Percentiles rank a stretch among this genome's conserved stretches.
These are phyloP conservation scores for Sinonovacula constricta DNA, from an alignment of 1,140 invertebrate species.

Conservation along the genomic window DNA sequence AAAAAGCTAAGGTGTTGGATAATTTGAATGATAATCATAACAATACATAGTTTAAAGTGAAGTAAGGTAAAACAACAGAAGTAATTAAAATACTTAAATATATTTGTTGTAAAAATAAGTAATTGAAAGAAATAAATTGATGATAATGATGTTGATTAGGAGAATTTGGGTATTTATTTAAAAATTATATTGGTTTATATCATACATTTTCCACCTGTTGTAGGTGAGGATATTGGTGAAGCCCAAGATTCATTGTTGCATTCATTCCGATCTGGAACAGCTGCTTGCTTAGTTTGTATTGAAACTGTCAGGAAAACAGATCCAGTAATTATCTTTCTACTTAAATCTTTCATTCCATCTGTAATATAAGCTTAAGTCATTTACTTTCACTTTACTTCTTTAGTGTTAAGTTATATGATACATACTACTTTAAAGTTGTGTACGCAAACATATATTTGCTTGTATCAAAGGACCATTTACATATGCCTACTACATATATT, in stretches of 20 bases:
- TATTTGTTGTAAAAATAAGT: background rate
- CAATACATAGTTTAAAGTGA: background rate
- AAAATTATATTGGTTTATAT: background rate
- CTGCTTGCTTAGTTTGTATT: slow-evolving; percentile 95
- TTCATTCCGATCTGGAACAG: slow-evolving; percentile 81
- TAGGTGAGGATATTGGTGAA: slow-evolving; percentile 52
- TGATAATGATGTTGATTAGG: no score
- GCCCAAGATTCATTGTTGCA: slow-evolving; percentile 71
- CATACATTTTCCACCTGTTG: slow-evolving; percentile 11
- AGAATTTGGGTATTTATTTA: no score
- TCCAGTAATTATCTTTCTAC: slow-evolving; percentile 83
- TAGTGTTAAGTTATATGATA: no score
- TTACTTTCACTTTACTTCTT: no score
- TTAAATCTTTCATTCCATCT: no score
- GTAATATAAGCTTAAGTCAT: no score
- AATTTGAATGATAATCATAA: background rate
- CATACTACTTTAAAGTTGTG: no score
- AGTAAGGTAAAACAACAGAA: background rate
- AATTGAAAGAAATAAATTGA: no score
- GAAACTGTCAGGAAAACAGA: slow-evolving; percentile 90
- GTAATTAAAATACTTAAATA: background rate
- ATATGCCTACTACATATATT: no score
- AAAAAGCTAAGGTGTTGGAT: no score
- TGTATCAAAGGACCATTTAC: no score
- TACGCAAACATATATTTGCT: no score